Conservation (phyloP, 2,113 vertebrate species). For the Octodon degus region DNA sequence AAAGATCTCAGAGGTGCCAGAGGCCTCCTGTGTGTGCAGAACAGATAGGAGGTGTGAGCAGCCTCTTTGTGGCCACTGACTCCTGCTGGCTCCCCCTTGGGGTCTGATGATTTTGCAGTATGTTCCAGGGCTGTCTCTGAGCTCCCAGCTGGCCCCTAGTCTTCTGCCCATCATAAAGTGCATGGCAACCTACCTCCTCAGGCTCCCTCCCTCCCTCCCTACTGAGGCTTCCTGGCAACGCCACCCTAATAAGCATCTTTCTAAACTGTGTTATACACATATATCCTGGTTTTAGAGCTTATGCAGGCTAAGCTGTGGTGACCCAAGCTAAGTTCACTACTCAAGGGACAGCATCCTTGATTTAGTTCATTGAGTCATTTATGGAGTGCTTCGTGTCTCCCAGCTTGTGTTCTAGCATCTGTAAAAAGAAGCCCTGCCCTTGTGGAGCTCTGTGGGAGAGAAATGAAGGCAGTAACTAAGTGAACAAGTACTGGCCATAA, state of each 20-base stretch:
- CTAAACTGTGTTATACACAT: background rate
- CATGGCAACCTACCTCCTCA: background rate
- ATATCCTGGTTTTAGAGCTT: background rate
- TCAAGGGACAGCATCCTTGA: background rate
- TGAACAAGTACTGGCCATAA: rapidly evolving
- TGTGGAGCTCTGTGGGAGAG: background rate
- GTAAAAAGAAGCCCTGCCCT: background rate
- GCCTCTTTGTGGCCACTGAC: background rate
- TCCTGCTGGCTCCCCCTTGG: background rate
- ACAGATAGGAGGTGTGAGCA: background rate
- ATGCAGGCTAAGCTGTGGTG: background rate
- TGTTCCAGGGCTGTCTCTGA: background rate
- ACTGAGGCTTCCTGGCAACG: background rate
- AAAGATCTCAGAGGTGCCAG: background rate
- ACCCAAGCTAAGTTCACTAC: background rate
- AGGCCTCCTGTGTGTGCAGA: background rate
- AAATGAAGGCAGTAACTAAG: background rate
- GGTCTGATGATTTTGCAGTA: background rate
- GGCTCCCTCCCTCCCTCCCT: background rate
- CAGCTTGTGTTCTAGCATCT: background rate
- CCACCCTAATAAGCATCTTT: background rate
- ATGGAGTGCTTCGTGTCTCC: background rate
- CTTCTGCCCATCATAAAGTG: background rate
- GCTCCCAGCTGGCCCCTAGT: background rate
- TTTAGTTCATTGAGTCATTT: background rate